These are phyloP conservation scores for Gnathonemus longibarbis DNA, from an alignment of 2,113 vertebrate species.

Conservation along the genomic window DNA sequence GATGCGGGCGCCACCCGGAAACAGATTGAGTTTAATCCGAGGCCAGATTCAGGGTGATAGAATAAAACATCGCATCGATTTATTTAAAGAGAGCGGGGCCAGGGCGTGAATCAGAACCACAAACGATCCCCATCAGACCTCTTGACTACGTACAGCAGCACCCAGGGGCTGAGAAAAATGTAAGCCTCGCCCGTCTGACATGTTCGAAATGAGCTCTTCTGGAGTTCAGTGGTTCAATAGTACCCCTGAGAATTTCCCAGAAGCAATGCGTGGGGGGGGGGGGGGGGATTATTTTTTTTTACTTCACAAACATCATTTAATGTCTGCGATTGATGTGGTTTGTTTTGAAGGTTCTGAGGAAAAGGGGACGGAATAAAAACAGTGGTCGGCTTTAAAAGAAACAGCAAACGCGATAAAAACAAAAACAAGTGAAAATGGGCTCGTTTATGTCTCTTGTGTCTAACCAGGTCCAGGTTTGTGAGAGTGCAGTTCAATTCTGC, in stretches of 20 bases:
- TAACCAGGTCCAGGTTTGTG: background rate
- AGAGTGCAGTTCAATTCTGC: background rate
- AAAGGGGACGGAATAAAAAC: background rate
- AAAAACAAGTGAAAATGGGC: background rate
- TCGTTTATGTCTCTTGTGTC: background rate
- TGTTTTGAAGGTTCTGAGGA: background rate
- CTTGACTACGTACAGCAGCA: background rate
- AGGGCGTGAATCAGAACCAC: background rate
- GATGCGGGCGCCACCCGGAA: background rate
- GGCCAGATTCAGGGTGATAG: background rate
- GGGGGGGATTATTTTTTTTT: background rate
- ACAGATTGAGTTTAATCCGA: background rate
- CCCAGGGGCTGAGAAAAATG: background rate
- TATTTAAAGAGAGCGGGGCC: background rate
- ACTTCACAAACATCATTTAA: background rate
- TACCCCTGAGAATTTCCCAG: background rate
- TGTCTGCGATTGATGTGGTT: background rate
- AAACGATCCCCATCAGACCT: background rate
- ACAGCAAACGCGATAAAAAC: background rate
- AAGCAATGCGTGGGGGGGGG: too few species aligned
- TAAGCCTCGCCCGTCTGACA: background rate
- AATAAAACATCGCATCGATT: slow-evolving; percentile 6
- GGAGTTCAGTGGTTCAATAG: slow-evolving; percentile 6
- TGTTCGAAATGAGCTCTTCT: slow-evolving; percentile 9
- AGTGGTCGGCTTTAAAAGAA: background rate